Conservation (phyloP, 2,113 vertebrate species). For the Toxotes jaculatrix region DNA sequence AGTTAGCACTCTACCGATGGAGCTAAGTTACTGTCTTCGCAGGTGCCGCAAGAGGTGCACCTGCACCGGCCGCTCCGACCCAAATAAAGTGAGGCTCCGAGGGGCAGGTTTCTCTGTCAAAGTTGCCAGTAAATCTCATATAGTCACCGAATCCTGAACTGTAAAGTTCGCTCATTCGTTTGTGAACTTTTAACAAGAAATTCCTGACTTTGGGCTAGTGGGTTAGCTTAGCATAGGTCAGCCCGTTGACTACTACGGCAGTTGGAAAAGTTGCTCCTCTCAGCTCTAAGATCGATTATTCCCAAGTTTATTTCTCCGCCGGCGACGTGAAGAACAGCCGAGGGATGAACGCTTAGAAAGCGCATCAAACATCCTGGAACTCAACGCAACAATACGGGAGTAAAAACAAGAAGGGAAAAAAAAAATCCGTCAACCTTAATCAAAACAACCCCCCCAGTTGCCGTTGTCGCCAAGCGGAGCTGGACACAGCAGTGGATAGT, state of each 20-base stretch:
- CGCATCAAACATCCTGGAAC: constrained; percentile 26
- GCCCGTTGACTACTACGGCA: constrained; percentile 37
- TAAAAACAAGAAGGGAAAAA: not conserved
- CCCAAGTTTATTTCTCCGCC: constrained; percentile 31
- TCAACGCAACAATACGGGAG: not conserved
- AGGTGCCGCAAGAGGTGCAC: constrained; percentile 81
- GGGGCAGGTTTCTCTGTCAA: constrained; percentile 4
- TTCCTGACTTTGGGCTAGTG: constrained; percentile 56
- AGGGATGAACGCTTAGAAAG: not conserved
- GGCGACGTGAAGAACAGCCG: not conserved
- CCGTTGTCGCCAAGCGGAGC: constrained; percentile 42
- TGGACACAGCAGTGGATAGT: constrained; percentile 55
- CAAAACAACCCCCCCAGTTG: constrained; percentile 68
- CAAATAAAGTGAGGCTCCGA: not conserved
- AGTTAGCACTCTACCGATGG: constrained; percentile 56
- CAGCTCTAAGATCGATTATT: constrained; percentile 49
- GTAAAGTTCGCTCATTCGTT: not conserved
- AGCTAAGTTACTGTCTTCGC: constrained; percentile 62
- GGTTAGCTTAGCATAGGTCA: constrained; percentile 79
- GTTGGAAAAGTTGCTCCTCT: constrained; percentile 65
- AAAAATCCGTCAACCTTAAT: constrained; percentile 54
- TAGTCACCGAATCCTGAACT: not conserved
- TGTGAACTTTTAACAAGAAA: constrained; percentile 34
- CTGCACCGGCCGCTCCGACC: constrained; percentile 61
- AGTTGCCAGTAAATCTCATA: not conserved